Percentiles rank a stretch among this genome's conserved stretches.
Conservation (phyloP, 2,113 vertebrate species). For the Aspidoscelis tigris region DNA sequence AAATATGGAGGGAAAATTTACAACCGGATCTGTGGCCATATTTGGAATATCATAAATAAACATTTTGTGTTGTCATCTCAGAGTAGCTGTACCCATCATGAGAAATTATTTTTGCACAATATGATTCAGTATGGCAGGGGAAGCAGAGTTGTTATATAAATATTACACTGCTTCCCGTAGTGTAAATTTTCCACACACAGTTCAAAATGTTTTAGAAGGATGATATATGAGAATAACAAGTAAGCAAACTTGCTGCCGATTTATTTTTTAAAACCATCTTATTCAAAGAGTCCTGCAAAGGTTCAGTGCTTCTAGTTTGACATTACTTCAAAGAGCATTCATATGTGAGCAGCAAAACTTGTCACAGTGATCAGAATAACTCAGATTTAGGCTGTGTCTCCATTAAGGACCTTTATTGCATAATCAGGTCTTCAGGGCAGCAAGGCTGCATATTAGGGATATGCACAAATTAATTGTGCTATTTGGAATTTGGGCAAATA, state of each 20-base stretch:
- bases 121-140: neutral
- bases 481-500: no score
- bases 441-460: no score
- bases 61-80: neutral
- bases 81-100: neutral
- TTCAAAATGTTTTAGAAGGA: neutral
- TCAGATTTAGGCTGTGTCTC: neutral
- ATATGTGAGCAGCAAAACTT: neutral
- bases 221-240: neutral
- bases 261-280: neutral
- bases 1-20: neutral
- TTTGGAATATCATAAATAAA: no score
- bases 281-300: neutral
- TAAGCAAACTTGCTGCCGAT: neutral
- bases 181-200: neutral
- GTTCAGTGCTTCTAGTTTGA: neutral
- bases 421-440: no score
- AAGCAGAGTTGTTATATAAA: conserved; percentile 1
- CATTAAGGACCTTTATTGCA: no score
- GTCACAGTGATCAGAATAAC: neutral
- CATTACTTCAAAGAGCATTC: neutral
- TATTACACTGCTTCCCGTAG: neutral
- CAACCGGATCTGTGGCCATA: neutral
- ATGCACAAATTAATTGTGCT: no score
- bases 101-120: neutral